A percentile compares a stretch with the other conserved stretches of the same genome.
Conservation (phyloP, 2,888 invertebrate genomes). For the Colletes collaris region DNA sequence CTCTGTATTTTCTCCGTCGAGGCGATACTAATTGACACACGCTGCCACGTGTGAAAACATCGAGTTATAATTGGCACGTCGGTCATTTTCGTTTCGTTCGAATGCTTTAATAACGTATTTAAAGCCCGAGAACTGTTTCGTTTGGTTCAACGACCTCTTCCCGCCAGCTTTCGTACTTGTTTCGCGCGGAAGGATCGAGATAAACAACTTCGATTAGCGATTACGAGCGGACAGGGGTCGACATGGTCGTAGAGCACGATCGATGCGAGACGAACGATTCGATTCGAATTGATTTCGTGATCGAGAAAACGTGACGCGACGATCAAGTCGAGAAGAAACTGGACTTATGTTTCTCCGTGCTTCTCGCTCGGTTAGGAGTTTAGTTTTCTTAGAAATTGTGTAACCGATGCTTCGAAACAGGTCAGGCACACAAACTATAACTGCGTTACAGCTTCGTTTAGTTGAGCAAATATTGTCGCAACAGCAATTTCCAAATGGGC, state of each 20-base stretch:
- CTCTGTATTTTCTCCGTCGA: no score
- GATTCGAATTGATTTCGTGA: constrained; percentile 16
- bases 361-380: background rate
- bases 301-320: constrained; percentile 1
- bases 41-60: constrained; percentile 2
- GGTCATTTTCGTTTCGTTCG: background rate
- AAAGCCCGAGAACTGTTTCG: background rate
- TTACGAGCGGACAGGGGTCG: constrained; percentile 66
- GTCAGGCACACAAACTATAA: no score
- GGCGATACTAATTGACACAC: no score
- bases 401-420: no score
- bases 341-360: background rate
- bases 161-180: constrained; percentile 21
- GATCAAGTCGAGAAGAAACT: background rate
- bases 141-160: constrained; percentile 45
- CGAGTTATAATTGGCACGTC: constrained; percentile 31
- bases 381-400: no score
- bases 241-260: constrained; percentile 67
- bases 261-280: no score
- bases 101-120: background rate
- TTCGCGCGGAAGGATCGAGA: constrained; percentile 55
- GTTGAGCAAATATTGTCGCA: no score
- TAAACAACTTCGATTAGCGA: constrained; percentile 72
- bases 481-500: no score
- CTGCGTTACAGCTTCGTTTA: no score